Percentiles rank a stretch among this genome's conserved stretches.
Conservation (phyloP, 2,797 vertebrate genomes). For the Pseudochirops corinnae region DNA sequence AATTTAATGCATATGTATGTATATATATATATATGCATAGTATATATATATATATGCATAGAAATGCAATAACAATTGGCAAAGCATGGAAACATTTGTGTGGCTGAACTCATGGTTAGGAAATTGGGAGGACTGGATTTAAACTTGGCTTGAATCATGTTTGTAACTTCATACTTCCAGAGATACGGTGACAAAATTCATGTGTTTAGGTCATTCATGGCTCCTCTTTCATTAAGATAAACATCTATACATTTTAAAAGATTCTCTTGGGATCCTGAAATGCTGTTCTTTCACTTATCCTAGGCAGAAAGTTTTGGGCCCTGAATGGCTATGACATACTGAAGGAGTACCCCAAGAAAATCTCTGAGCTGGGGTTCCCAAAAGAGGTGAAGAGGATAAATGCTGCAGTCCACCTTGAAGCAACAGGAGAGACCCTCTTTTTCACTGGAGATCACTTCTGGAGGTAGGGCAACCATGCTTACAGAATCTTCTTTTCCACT, state of each 20-base stretch:
- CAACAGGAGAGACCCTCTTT: slow-evolving; percentile 92
- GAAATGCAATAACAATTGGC: not conserved
- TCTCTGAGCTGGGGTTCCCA: slow-evolving; percentile 94
- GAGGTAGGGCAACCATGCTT: slow-evolving; percentile 87
- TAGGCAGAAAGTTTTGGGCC: slow-evolving; percentile 96
- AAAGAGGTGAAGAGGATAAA: slow-evolving; percentile 91
- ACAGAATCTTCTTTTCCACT: too few relatives aligned
- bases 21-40: not conserved
- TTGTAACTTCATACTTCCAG: slow-evolving; percentile 30
- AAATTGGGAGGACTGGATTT: slow-evolving; percentile 5
- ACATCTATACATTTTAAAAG: not conserved
- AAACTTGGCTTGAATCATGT: not conserved
- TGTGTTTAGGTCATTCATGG: not conserved
- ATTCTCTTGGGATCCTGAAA: slow-evolving; percentile 25
- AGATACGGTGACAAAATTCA: not conserved
- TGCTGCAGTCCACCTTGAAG: slow-evolving; percentile 91
- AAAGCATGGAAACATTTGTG: slow-evolving; percentile 20
- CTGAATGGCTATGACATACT: slow-evolving; percentile 93
- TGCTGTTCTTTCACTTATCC: slow-evolving; percentile 53
- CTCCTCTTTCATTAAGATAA: slow-evolving; percentile 38
- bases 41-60: not conserved
- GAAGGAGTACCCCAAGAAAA: slow-evolving; percentile 95
- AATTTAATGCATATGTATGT: slow-evolving; percentile 24
- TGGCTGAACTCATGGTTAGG: slow-evolving; percentile 21
- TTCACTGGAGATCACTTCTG: slow-evolving; percentile 94